phyloP scores from a whole-genome alignment of 2,113 vertebrate genomes.

The Amphiprion percula region DNA sequence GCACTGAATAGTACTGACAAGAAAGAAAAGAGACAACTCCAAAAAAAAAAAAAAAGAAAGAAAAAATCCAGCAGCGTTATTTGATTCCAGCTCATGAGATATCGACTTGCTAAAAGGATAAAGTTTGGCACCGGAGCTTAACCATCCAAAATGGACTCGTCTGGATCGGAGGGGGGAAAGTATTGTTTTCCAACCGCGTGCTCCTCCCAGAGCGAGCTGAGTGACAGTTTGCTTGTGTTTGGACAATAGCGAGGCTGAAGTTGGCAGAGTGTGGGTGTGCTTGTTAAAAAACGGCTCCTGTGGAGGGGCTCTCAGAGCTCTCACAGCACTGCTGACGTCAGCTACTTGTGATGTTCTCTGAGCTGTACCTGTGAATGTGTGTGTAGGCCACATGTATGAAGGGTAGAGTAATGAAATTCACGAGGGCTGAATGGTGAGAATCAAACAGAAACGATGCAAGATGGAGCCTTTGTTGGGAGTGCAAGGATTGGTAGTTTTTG shows the following conservation, averaged over 20 bases:
- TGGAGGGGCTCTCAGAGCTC: conserved; percentile 68
- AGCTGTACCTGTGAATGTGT: conserved; percentile 34
- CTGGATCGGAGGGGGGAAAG: conserved; percentile 44
- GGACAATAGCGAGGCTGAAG: conserved; percentile 74
- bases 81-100: conserved; percentile 61
- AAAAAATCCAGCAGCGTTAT: conserved; percentile 44
- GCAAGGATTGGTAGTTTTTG: neutral
- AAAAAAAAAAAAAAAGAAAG: neutral
- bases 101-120: conserved; percentile 46
- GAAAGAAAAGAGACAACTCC: conserved; percentile 37
- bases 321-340: conserved; percentile 72
- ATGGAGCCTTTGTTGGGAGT: conserved; percentile 2
- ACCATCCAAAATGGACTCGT: conserved; percentile 44
- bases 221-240: conserved; percentile 65
- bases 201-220: conserved; percentile 50
- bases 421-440: conserved; percentile 32
- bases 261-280: conserved; percentile 76
- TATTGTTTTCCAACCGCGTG: conserved; percentile 57
- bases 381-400: conserved; percentile 40
- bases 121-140: conserved; percentile 35
- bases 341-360: conserved; percentile 71
- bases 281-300: conserved; percentile 73
- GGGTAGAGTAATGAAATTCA: conserved; percentile 18
- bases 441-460: conserved; percentile 3
- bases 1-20: conserved; percentile 55